Conservation (phyloP, 2,797 vertebrate genomes). For the Periophthalmus magnuspinnatus region DNA sequence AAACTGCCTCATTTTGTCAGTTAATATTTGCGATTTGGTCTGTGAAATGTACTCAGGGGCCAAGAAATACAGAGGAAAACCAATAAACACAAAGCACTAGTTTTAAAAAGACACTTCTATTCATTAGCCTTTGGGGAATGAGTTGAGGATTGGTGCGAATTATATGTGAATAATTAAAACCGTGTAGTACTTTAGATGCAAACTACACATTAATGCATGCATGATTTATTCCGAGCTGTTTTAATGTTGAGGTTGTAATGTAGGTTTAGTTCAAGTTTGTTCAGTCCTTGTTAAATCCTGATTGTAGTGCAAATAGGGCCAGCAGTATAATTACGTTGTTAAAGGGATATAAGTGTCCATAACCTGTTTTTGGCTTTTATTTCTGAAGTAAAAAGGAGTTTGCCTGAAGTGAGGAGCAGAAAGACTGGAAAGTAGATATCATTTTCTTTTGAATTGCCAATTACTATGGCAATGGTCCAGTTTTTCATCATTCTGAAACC, state of each 20-base stretch:
- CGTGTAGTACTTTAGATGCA: conserved; percentile 27
- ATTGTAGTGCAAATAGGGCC: too few species aligned
- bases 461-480: too few species aligned
- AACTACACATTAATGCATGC: conserved; percentile 3
- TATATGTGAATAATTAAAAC: conserved; percentile 34
- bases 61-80: conserved; percentile 7
- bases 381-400: too few species aligned
- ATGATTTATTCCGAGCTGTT: too few species aligned
- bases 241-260: background rate
- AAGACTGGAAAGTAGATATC: too few species aligned
- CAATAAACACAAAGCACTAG: background rate
- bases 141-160: conserved; percentile 38
- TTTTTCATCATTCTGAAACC: too few species aligned
- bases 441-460: too few species aligned
- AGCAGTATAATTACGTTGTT: too few species aligned
- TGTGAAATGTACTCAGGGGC: conserved; percentile 34
- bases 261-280: background rate
- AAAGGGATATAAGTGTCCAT: too few species aligned
- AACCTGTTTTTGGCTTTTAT: too few species aligned
- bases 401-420: too few species aligned
- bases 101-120: conserved; percentile 28
- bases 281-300: background rate
- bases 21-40: conserved; percentile 39
- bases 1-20: conserved; percentile 39
- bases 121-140: conserved; percentile 31